These are phyloP conservation scores for Chinchilla lanigera DNA, from an alignment of 2,113 vertebrate genomes.

Conservation along the genomic window DNA sequence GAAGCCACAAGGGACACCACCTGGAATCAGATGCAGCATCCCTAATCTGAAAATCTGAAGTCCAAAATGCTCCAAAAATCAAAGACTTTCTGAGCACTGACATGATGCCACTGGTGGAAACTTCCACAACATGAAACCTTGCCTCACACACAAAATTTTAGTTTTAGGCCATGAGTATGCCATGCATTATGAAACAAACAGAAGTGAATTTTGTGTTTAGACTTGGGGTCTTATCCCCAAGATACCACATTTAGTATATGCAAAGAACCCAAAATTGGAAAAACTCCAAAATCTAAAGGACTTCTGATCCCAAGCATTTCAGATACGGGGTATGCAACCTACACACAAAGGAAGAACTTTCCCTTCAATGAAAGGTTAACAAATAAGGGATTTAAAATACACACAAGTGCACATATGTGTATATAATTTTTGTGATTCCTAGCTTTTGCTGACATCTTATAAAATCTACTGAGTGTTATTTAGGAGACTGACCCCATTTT, in stretches of 20 bases:
- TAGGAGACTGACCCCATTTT: background rate
- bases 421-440: background rate
- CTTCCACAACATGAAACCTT: background rate
- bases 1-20: background rate
- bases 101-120: background rate
- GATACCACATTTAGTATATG: background rate
- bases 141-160: background rate
- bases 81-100: background rate
- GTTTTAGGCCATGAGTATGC: background rate
- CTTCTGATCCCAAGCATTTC: background rate
- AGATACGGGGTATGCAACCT: background rate
- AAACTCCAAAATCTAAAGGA: background rate
- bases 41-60: background rate
- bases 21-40: background rate
- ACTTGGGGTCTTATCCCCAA: too few relatives aligned
- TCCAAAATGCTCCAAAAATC: background rate
- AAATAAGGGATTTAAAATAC: background rate
- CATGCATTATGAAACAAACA: background rate
- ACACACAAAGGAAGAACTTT: background rate
- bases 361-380: background rate
- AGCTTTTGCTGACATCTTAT: constrained; percentile 28
- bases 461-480: background rate
- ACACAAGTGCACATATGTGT: background rate
- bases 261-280: background rate
- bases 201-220: background rate